phyloP scores from a whole-genome alignment of 2,113 vertebrate genomes.

The Nyctibius bracteatus region DNA sequence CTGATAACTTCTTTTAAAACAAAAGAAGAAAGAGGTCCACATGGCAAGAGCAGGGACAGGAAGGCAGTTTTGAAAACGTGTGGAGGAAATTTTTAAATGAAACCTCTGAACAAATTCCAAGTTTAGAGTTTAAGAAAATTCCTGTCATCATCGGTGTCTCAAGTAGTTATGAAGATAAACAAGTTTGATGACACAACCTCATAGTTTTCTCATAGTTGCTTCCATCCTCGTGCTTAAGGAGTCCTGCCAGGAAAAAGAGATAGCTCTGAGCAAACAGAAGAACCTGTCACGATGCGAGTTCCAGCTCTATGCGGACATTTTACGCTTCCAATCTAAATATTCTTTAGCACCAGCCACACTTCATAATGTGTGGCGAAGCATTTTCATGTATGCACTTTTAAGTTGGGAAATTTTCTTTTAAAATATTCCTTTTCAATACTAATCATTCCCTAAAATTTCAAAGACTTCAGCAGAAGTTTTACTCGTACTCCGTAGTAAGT shows the following conservation, averaged over 20 bases:
- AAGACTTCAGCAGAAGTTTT: background rate
- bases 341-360: background rate
- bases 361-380: fast-evolving
- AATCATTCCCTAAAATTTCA: background rate
- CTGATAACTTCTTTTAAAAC: background rate
- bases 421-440: background rate
- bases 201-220: background rate
- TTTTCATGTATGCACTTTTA: background rate
- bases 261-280: background rate
- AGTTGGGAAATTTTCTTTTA: background rate
- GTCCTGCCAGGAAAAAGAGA: background rate
- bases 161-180: background rate
- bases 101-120: background rate
- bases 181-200: background rate
- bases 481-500: background rate
- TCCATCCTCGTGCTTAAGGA: background rate
- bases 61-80: background rate
- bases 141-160: background rate
- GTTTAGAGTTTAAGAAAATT: background rate
- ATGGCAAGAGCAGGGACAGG: background rate
- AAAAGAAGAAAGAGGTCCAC: background rate
- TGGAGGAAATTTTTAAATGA: background rate
- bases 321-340: background rate
- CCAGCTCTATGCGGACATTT: background rate
- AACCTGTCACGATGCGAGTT: fast-evolving